A percentile compares a stretch with the other conserved stretches of the same genome.
These are phyloP conservation scores for Therioaphis trifolii DNA, from an alignment of 2,888 invertebrate species.

Conservation along the genomic window DNA sequence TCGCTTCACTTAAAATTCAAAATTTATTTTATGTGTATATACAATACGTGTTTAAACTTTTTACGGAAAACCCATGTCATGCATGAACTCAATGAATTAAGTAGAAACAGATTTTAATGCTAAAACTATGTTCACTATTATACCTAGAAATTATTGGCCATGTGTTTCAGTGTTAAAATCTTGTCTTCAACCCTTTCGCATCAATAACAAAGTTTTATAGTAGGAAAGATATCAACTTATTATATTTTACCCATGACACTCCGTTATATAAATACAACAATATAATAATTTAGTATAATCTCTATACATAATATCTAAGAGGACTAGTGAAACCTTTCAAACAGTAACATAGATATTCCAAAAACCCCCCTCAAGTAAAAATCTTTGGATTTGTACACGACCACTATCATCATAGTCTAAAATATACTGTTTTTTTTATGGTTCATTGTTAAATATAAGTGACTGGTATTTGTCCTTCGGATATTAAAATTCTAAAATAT, in stretches of 20 bases:
- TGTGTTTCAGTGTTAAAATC: constrained; percentile 25
- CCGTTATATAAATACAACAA: constrained; percentile 28
- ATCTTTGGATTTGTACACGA: background rate
- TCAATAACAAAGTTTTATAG: constrained; percentile 57
- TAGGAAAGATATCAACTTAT: constrained; percentile 41
- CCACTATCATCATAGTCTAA: background rate
- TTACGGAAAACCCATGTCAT: too few relatives aligned
- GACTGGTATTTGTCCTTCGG: too few relatives aligned
- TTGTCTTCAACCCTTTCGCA: constrained; percentile 43
- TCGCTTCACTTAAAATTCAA: too few relatives aligned
- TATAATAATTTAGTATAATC: too few relatives aligned
- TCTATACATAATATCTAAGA: constrained; percentile 1
- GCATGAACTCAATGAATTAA: too few relatives aligned
- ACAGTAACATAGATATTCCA: background rate
- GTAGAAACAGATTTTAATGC: too few relatives aligned
- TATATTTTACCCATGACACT: constrained; percentile 34
- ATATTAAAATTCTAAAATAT: constrained; percentile 1
- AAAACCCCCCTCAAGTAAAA: constrained; percentile 30
- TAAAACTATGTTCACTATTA: background rate
- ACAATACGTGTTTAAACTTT: too few relatives aligned
- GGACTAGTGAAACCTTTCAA: constrained; percentile 37
- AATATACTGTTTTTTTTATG: constrained; percentile 14
- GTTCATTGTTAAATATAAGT: background rate
- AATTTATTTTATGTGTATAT: too few relatives aligned
- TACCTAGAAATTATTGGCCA: background rate